phyloP scores from a whole-genome alignment of 2,888 invertebrate species.

The Drosophila glabriapex region DNA sequence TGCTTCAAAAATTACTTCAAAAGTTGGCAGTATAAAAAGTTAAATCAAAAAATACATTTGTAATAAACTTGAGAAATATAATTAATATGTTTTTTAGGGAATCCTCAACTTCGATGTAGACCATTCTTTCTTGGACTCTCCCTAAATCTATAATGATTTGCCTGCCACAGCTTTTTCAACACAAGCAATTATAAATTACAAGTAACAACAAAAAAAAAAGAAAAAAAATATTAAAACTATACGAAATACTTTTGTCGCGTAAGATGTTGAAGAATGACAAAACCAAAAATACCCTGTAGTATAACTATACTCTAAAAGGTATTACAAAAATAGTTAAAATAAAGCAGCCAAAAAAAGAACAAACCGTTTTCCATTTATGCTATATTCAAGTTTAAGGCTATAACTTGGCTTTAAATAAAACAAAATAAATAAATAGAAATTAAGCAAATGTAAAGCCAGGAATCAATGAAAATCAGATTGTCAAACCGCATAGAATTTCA shows the following conservation, averaged over 20 bases:
- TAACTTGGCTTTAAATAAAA: no score
- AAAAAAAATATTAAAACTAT: slow-evolving; percentile 15
- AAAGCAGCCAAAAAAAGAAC: background rate
- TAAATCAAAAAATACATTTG: background rate
- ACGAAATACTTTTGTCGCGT: slow-evolving; percentile 37
- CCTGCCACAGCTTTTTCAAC: slow-evolving; percentile 28
- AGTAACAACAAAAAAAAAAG: background rate
- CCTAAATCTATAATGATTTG: slow-evolving; percentile 22
- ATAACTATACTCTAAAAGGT: no score
- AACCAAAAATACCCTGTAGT: slow-evolving; percentile 18
- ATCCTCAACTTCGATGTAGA: slow-evolving; percentile 4
- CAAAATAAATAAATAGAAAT: background rate
- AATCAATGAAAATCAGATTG: background rate
- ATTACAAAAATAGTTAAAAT: background rate
- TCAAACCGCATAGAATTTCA: background rate
- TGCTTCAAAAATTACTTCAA: background rate
- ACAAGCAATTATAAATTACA: slow-evolving; percentile 63
- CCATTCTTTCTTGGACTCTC: slow-evolving; percentile 1
- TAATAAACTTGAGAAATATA: background rate
- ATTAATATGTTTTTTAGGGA: slow-evolving; percentile 5
- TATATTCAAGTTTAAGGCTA: background rate
- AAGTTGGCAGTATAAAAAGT: background rate
- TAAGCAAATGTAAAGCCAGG: background rate
- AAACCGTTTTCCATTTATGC: background rate
- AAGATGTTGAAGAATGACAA: slow-evolving; percentile 14